These are phyloP conservation scores for Sarcophaga carnaria DNA, from an alignment of 2,888 invertebrate species.

Conservation along the genomic window DNA sequence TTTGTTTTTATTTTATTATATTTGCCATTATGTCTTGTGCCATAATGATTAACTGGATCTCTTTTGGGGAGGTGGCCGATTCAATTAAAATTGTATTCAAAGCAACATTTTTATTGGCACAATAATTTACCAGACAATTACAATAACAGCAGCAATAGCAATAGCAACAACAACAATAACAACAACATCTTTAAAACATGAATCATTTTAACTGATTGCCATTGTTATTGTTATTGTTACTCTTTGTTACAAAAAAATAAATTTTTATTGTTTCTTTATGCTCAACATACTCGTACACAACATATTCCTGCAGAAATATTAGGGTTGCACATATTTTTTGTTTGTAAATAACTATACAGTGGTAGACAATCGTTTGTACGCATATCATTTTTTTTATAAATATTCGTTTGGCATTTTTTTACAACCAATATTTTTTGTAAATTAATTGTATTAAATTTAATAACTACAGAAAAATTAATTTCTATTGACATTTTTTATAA, in stretches of 20 bases:
- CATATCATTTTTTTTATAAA: no score
- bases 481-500: no score
- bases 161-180: no score
- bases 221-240: neutral
- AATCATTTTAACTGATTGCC: constrained; percentile 45
- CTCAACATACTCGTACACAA: neutral
- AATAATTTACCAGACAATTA: neutral
- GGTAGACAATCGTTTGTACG: no score
- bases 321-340: no score
- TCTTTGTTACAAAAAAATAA: neutral
- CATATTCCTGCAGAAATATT: no score
- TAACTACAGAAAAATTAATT: no score
- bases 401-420: no score
- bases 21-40: constrained; percentile 18
- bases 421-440: no score
- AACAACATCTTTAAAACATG: constrained; percentile 39
- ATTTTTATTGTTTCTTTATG: neutral
- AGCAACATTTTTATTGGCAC: neutral
- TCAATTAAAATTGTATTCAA: constrained; percentile 51
- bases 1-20: neutral
- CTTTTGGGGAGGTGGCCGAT: constrained; percentile 17
- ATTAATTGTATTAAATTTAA: no score
- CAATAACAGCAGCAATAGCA: neutral
- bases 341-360: no score
- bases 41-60: constrained; percentile 42